phyloP scores from a whole-genome alignment of 2,888 invertebrate species.

The Leptodirus hochenwartii region DNA sequence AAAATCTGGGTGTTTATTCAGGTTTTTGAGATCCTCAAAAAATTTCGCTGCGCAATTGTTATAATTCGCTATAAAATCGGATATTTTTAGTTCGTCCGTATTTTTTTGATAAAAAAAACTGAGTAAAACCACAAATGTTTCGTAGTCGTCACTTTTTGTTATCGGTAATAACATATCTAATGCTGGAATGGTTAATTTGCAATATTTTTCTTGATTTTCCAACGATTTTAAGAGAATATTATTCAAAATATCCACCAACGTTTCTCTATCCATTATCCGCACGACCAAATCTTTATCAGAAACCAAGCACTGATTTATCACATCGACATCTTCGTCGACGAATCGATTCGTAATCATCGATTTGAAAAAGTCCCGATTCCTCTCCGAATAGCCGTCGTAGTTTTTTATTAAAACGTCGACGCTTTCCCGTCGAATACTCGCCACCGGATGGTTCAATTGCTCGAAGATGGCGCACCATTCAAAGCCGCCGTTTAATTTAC shows the following conservation, averaged over 20 bases:
- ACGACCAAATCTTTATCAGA: constrained; percentile 6
- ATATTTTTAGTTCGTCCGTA: too few relatives aligned
- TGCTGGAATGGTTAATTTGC: constrained; percentile 19
- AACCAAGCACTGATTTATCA: constrained; percentile 35
- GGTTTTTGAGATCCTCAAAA: too few relatives aligned
- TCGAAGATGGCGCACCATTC: constrained; percentile 34
- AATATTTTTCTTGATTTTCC: constrained; percentile 24
- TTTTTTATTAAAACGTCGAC: constrained; percentile 42
- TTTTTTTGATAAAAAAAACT: too few relatives aligned
- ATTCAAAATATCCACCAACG: constrained; percentile 31
- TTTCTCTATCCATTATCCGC: constrained; percentile 14
- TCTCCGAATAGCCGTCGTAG: constrained; percentile 29
- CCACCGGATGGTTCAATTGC: constrained; percentile 52
- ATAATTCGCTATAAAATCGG: too few relatives aligned
- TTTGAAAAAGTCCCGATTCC: constrained; percentile 40
- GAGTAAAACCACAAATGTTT: too few relatives aligned
- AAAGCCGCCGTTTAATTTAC: constrained; percentile 15
- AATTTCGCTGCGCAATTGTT: too few relatives aligned
- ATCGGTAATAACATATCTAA: constrained; percentile 15
- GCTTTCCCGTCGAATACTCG: constrained; percentile 45
- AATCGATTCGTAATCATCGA: constrained; percentile 46
- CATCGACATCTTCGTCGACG: constrained; percentile 43
- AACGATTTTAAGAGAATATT: constrained; percentile 34
- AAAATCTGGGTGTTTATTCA: too few relatives aligned
- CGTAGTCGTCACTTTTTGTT: constrained; percentile 30